Evolutionary conservation across 2,888 invertebrate genomes (phyloP), one percentile per base, ranked within the genome.

Genomic region (Dolichopus griseipennis): DNA sequence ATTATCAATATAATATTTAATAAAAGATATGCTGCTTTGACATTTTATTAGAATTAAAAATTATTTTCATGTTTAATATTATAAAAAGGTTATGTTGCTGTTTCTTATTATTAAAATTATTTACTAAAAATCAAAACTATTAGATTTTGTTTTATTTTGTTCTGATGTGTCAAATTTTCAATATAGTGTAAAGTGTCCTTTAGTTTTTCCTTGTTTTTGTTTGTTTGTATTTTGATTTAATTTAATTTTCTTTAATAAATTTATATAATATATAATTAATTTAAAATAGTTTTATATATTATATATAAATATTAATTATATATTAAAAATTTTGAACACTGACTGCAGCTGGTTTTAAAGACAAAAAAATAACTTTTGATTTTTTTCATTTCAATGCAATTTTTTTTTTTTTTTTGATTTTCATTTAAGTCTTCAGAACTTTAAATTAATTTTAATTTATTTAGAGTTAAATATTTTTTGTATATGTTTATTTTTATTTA

Each of bases 341-440:
- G 75, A 75, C 72, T 75, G 75, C 75, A 75, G 75, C 75, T 73
- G 75, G 75, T 75, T 75, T 72, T 72, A 70, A 73, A 70, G 69
- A 70, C 70, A 34, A 34, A 22, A 63, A 63, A 63, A 63, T 27
- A 63, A 63, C 27, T 63, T 52, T 52, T 18, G 52, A 52, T 52
- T 52, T 12, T 9, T 52, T 52, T 41, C 9, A 41, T 41, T 41
- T 41, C 1, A 41, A 12, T 41, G 3, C 15, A 41, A 41, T 41
- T 41, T 12, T 41, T 41, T 2, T 41, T 41, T 15, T 41, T 15
- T 41, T 41, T 15, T 41, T 41, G 1, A 4, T 27, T 27, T 27
- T 27, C 5, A 27, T 27, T 27, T 27, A 27, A 27, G 27, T 27
- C 2, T 5, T 27, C 5, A 27, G 2, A 4, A 27, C 27, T 27